Percentiles rank a stretch among this genome's conserved stretches.
phyloP scores from a whole-genome alignment of 2,797 vertebrate species.

The Aeoliscus strigatus region DNA sequence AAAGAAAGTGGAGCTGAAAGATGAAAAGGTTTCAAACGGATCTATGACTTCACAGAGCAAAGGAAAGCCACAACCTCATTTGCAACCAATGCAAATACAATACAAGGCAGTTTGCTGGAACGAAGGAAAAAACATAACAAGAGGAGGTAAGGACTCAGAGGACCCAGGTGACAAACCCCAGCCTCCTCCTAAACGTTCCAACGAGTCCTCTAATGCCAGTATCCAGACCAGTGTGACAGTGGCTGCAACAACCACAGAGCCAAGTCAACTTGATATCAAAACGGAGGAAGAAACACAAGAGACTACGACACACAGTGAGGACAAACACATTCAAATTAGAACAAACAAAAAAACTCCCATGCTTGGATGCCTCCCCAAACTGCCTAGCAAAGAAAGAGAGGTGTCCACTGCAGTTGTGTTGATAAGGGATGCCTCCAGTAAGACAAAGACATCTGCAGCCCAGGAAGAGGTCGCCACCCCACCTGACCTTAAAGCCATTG shows the following conservation, averaged over 20 bases:
- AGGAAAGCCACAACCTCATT: constrained; percentile 40
- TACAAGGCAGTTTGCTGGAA: constrained; percentile 77
- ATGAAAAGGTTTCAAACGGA: constrained; percentile 16
- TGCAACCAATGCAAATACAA: constrained; percentile 75
- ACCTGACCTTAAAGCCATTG: constrained; percentile 16
- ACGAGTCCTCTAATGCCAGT: constrained; percentile 19
- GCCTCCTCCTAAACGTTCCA: constrained; percentile 16
- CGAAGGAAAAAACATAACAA: constrained; percentile 60
- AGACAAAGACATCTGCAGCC: constrained; percentile 34
- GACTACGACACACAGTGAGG: constrained; percentile 20
- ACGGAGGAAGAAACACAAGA: constrained; percentile 30
- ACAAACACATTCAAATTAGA: constrained; percentile 22
- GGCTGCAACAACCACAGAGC: constrained; percentile 15
- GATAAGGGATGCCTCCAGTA: constrained; percentile 62
- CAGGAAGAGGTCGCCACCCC: constrained; percentile 34
- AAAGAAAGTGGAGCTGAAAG: constrained; percentile 22
- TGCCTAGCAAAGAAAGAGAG: constrained; percentile 73
- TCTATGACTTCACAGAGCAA: constrained; percentile 34
- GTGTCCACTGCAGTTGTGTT: constrained; percentile 73
- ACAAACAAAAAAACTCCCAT: constrained; percentile 56
- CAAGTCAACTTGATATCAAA: constrained; percentile 19
- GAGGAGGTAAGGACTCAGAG: constrained; percentile 21
- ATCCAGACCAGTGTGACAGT: constrained; percentile 15
- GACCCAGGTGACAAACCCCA: constrained; percentile 21
- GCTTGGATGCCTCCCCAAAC: constrained; percentile 61